phyloP scores from a whole-genome alignment of 1,140 invertebrate species.

The Caenorhabditis brenneri region DNA sequence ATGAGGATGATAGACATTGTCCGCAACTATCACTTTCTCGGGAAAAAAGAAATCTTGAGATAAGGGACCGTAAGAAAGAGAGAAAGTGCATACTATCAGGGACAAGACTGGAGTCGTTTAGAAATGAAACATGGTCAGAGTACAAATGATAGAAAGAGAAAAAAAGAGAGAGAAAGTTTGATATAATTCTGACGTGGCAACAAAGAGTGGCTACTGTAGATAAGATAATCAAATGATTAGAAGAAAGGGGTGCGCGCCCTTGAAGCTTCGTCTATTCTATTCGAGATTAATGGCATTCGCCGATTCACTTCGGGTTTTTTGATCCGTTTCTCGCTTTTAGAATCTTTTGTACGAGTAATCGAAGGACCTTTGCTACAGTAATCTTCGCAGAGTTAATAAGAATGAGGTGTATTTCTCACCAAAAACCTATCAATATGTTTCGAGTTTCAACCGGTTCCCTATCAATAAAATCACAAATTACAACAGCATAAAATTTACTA shows the following conservation, averaged over 20 bases:
- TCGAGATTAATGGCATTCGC: constrained; percentile 3
- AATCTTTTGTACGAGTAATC: too few species aligned
- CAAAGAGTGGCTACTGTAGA: not conserved
- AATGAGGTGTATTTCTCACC: too few species aligned
- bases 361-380: too few species aligned
- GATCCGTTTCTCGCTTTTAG: not conserved
- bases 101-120: not conserved
- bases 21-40: constrained; percentile 29
- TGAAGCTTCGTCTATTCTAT: not conserved
- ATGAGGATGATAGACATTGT: not conserved
- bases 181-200: not conserved
- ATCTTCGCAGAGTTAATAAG: too few species aligned
- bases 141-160: not conserved
- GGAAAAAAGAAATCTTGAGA: not conserved
- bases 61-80: not conserved
- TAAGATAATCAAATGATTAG: not conserved
- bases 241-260: not conserved
- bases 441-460: too few species aligned
- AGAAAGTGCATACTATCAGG: constrained; percentile 24
- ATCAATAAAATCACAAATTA: too few species aligned
- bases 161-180: constrained; percentile 10
- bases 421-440: too few species aligned
- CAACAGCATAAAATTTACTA: too few species aligned
- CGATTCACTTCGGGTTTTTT: not conserved
- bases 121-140: not conserved